Conservation (phyloP, 2,888 invertebrate genomes). For the Dilophus febrilis region DNA sequence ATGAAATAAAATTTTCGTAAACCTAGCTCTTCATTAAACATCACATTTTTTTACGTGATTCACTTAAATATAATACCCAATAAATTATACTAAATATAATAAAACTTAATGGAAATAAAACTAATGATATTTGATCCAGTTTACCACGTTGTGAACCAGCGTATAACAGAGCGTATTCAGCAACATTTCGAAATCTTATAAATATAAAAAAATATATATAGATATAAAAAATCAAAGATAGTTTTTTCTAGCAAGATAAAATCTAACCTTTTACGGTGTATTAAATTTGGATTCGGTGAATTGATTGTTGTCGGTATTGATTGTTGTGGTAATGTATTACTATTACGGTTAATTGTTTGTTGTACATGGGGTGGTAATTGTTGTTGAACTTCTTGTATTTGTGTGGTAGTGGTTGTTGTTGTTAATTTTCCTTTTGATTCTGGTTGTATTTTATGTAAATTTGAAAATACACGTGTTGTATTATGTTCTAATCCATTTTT, state of each 20-base stretch:
- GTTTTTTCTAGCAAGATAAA: neutral
- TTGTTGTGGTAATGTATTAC: neutral
- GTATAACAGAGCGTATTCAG: constrained; percentile 39
- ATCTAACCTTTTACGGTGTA: neutral
- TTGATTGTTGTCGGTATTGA: neutral
- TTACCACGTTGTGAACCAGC: constrained; percentile 43
- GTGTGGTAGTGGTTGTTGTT: neutral
- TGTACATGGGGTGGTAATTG: neutral
- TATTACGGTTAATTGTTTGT: neutral
- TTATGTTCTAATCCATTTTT: constrained; percentile 17
- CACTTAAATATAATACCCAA: constrained; percentile 43
- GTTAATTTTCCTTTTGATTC: constrained; percentile 10
- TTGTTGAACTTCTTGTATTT: neutral
- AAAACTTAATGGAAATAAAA: constrained; percentile 41
- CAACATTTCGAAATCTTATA: constrained; percentile 27
- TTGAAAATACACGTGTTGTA: constrained; percentile 13
- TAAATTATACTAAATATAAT: constrained; percentile 38
- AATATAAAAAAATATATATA: constrained; percentile 6
- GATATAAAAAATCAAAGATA: neutral
- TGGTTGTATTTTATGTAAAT: constrained; percentile 15
- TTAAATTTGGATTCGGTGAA: neutral
- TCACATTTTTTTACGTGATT: constrained; percentile 26
- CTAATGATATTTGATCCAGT: constrained; percentile 41
- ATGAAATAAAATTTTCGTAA: no score
- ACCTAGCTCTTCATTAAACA: no score